These are phyloP conservation scores for Epistrophe grossulariae DNA, from an alignment of 2,888 invertebrate genomes.

Conservation along the genomic window DNA sequence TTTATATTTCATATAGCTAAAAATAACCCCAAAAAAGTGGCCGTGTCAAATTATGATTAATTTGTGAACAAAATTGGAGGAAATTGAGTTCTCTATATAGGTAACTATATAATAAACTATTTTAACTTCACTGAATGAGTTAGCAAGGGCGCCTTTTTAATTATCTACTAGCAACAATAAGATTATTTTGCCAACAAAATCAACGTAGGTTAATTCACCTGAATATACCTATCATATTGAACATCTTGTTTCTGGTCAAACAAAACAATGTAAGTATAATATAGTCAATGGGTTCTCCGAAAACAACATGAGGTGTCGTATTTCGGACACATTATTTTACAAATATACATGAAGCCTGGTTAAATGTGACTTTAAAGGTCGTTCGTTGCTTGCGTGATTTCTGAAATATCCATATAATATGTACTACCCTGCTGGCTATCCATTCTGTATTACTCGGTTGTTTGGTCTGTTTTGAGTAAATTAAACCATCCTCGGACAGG, in stretches of 20 bases:
- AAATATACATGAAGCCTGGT: conserved; percentile 15
- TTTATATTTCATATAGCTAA: no score
- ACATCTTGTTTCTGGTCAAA: conserved; percentile 20
- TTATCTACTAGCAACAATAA: neutral
- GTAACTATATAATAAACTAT: no score
- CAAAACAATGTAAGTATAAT: neutral
- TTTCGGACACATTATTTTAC: conserved; percentile 22
- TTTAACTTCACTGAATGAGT: no score
- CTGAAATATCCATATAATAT: conserved; percentile 16
- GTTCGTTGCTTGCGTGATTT: conserved; percentile 62
- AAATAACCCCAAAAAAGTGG: no score
- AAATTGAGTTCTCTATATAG: no score
- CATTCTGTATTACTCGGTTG: conserved; percentile 55
- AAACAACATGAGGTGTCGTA: conserved; percentile 53
- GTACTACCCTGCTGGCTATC: conserved; percentile 35
- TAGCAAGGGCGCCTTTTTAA: no score
- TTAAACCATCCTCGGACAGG: conserved; percentile 64
- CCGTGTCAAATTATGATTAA: no score
- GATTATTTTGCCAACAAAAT: neutral
- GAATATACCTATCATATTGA: neutral
- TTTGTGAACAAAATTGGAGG: no score
- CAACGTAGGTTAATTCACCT: neutral
- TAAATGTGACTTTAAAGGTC: conserved; percentile 23
- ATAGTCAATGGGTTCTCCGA: conserved; percentile 18
- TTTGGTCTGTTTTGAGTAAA: conserved; percentile 58